Percentiles rank a stretch among this genome's conserved stretches.
Conservation (phyloP, 2,797 vertebrate species). For the Malacoctenus gilli region DNA sequence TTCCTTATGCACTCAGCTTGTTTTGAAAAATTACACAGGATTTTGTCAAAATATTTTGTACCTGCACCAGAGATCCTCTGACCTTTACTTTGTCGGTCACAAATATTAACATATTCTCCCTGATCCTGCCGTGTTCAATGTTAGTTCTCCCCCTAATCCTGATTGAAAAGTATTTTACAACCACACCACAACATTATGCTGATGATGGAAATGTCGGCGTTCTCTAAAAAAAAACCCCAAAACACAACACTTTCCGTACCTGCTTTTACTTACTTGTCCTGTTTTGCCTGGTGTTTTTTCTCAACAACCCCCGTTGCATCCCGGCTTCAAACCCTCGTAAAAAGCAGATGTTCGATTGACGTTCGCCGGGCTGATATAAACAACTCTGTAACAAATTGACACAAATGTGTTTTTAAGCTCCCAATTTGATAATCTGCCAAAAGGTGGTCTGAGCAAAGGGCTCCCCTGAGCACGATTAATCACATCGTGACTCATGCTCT, state of each 20-base stretch:
- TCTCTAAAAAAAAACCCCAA: background rate
- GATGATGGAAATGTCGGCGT: background rate
- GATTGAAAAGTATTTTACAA: background rate
- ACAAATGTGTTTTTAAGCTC: conserved; percentile 27
- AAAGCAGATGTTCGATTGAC: background rate
- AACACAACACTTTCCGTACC: background rate
- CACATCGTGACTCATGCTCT: conserved; percentile 35
- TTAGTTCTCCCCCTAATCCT: background rate
- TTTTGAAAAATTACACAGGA: no score
- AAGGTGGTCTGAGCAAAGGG: conserved; percentile 23
- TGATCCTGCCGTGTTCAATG: background rate
- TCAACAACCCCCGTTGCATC: no score
- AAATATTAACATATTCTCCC: background rate
- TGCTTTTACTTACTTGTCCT: background rate
- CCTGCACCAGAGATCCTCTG: background rate
- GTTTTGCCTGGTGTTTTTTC: no score
- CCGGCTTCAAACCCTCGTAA: background rate
- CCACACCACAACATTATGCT: background rate
- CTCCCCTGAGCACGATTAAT: conserved; percentile 36
- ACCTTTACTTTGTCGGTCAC: background rate
- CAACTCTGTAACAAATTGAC: conserved; percentile 8
- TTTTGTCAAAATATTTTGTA: no score
- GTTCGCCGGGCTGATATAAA: background rate
- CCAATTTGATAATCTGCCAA: conserved; percentile 32
- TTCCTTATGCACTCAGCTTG: no score